Base-by-base conservation (phyloP, 37 sponge, comb jelly and placozoan species). In the Haliclona indistincta region DNA sequence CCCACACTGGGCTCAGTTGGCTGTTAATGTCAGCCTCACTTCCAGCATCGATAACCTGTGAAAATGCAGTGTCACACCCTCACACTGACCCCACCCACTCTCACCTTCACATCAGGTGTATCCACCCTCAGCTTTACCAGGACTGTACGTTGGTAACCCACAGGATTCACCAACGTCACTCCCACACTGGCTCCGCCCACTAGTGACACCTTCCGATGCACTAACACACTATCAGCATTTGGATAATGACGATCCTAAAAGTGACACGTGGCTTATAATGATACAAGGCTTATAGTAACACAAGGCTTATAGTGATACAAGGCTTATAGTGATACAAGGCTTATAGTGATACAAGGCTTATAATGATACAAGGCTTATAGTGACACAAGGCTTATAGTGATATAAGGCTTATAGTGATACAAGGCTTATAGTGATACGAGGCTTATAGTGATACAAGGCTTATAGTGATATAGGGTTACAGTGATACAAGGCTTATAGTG, bases 1-100 rank as follows among this genome's bases (percentile, higher is more conserved):
- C 23, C 82, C 71, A 66, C 10, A 85, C 82, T 20, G 82, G 91
- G 40, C 77, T 90, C n/a, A 90, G 25, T 37, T 90, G 91, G 34
- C 86, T 64, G 13, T 60, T 26, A 3, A 90, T n/a, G n/a, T n/a
- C 42, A 3, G 43, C 20, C 0, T 43, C 64, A 47, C 70, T 49
- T 4, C 40, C 36, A 30, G 75, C 38, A 53, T 86, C 82, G 15
- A 8, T 62, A 1, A 86, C 82, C 87, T 86, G 52, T 3, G 62
- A 6, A 29, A 29, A 2, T 25, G 8, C 8, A 29, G 58, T 4
- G 8, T 13, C 8, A 7, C 30, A 58, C 61, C 41, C 30, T 81
- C 70, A 30, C 82, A 63, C 47, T 65, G 40, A 35, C 26, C 7
- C 37, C 36, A 56, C 51, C 36, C 7, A 67, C 22, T 19, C 77